phyloP scores from a whole-genome alignment of 1,140 invertebrate genomes.

The Drosophila ironensis region DNA sequence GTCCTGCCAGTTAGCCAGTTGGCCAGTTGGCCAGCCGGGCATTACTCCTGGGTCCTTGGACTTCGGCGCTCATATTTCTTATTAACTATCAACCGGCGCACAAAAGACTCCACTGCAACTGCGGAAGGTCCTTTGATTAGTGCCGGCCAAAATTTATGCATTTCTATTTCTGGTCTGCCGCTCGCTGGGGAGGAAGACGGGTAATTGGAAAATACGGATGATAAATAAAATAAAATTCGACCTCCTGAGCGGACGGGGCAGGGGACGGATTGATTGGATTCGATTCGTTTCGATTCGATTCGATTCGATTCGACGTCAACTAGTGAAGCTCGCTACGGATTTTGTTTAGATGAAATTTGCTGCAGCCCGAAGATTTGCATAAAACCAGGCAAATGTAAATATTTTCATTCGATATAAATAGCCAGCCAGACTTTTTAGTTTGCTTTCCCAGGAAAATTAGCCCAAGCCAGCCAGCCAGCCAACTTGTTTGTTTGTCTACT shows the following conservation, averaged over 20 bases:
- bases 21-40: background rate
- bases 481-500: no score
- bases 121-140: slow-evolving; percentile 38
- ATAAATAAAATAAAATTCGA: slow-evolving; percentile 39
- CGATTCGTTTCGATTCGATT: background rate
- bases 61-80: slow-evolving; percentile 36
- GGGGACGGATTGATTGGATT: slow-evolving; percentile 1
- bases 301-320: background rate
- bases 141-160: slow-evolving; percentile 39
- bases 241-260: slow-evolving; percentile 1
- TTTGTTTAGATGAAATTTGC: background rate
- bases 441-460: no score
- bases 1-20: background rate
- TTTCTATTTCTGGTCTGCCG: slow-evolving; percentile 29
- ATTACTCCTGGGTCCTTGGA: slow-evolving; percentile 14
- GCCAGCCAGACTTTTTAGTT: no score
- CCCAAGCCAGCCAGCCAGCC: no score
- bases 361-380: background rate
- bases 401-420: background rate
- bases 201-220: slow-evolving; percentile 20
- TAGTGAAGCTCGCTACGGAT: background rate
- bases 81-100: slow-evolving; percentile 46
- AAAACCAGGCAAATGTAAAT: background rate
- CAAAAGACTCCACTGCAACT: slow-evolving; percentile 5
- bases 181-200: background rate